These are phyloP conservation scores for Aphodius sticticus DNA, from an alignment of 2,888 invertebrate species.

Conservation along the genomic window DNA sequence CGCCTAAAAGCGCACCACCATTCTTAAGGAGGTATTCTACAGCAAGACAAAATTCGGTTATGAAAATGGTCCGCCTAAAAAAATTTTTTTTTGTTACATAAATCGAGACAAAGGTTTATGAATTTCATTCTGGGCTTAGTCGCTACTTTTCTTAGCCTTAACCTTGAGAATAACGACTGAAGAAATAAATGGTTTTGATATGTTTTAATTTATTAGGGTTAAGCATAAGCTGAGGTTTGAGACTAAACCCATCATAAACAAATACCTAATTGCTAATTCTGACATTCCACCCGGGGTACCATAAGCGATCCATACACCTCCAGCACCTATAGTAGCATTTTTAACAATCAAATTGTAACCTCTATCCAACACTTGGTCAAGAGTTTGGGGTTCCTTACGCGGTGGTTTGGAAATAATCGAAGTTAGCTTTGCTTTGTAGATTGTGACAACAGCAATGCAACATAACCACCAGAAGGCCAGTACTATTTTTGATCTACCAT, in stretches of 20 bases:
- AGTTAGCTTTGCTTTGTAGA: conserved; percentile 45
- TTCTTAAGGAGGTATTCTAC: background rate
- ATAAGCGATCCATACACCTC: background rate
- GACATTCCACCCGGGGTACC: background rate
- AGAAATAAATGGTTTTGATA: too few species aligned
- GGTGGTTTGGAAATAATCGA: conserved; percentile 42
- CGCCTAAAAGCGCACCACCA: background rate
- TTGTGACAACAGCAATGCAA: conserved; percentile 38
- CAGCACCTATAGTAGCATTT: conserved; percentile 15
- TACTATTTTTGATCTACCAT: conserved; percentile 19
- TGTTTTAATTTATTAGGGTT: too few species aligned
- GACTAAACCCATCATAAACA: too few species aligned
- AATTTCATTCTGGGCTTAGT: too few species aligned
- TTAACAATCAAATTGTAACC: conserved; percentile 40
- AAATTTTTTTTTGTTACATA: background rate
- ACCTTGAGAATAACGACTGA: too few species aligned
- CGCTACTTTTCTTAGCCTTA: too few species aligned
- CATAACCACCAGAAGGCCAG: conserved; percentile 40
- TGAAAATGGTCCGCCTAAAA: background rate
- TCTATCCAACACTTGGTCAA: conserved; percentile 41
- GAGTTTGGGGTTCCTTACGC: conserved; percentile 40
- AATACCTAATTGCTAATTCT: background rate
- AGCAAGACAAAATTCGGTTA: background rate
- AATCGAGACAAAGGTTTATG: background rate
- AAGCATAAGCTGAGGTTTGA: too few species aligned